Conservation (phyloP, 2,113 vertebrate species). For the Globicephala melas region DNA sequence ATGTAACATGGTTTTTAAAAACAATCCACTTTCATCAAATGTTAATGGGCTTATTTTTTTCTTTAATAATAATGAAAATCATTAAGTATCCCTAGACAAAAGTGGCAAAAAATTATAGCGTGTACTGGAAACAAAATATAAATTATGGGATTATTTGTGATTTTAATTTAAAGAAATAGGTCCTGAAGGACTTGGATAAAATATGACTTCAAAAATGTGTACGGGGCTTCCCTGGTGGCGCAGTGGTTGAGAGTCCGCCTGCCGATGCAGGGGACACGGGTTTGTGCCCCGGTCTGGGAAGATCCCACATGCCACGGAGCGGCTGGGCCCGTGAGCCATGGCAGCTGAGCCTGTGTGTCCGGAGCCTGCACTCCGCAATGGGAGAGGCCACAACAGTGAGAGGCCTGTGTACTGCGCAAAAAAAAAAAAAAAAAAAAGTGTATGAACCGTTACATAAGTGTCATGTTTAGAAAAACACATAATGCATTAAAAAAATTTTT, state of each 20-base stretch:
- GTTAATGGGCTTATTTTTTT: background rate
- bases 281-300: too few species aligned
- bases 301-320: too few species aligned
- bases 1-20: background rate
- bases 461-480: background rate
- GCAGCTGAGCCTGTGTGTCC: too few species aligned
- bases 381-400: too few species aligned
- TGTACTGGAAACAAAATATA: background rate
- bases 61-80: background rate
- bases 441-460: background rate
- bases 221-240: background rate
- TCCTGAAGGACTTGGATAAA: background rate
- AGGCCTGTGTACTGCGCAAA: too few species aligned
- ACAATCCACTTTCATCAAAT: background rate
- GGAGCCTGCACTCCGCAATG: too few species aligned
- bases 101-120: background rate
- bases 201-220: background rate
- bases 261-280: too few species aligned
- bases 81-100: background rate
- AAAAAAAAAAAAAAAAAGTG: too few species aligned
- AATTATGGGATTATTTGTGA: rapidly evolving
- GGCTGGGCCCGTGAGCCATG: too few species aligned
- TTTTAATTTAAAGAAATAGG: background rate
- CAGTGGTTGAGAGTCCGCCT: too few species aligned
- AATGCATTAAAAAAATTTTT: background rate